Base-by-base conservation (phyloP, 2,113 vertebrate genomes). In the Corythoichthys intestinalis region DNA sequence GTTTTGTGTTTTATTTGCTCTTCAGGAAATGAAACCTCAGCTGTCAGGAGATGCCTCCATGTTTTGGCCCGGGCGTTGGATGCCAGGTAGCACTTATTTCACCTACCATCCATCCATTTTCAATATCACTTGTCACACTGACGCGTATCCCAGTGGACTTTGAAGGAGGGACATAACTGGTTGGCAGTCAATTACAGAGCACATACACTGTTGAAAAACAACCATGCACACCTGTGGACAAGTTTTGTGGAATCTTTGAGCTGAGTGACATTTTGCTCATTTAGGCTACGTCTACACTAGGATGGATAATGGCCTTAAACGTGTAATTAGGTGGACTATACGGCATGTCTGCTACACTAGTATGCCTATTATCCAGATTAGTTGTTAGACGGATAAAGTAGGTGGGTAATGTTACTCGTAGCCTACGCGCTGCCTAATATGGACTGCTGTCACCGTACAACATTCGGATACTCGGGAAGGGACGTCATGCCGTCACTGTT, bases 21-120 rank as follows among this genome's bases (percentile, higher is more conserved):
- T 66, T 75, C 86, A 98, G 96, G 94, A 83, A 94, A 92, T 0
- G 94, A 98, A 85, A 91, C 92, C 28, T 89, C 93, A 0, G 93
- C 93, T 56, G 91, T 97, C 78, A 92, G 94, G 75, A 97, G 93
- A 90, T 97, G 96, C 83, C 94, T 98, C 76, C 92, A 93, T 73
- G 93, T 94, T 78, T 82, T 98, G 91, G 94, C 94, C 60, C 94
- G 94, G 79, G 94, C 94, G 52, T 89, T 98, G 88, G 96, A 98
- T 91, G 93, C 92, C 0, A 96, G 95, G 96, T 98, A 94, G 80
- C 81, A 88, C 73, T 58, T 58, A 8, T 37, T 4, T 58, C 56
- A 58, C 56, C 56, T 37, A 37, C 28, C n/a, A 56, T 50, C 48
- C 48, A 37, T 58, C 56, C 56, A 15, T 35, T 58, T 58, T 58